Evolutionary conservation across 1,140 invertebrate species (phyloP), one percentile per base, ranked within the genome.

Genomic region (Babylonia areolata): DNA sequence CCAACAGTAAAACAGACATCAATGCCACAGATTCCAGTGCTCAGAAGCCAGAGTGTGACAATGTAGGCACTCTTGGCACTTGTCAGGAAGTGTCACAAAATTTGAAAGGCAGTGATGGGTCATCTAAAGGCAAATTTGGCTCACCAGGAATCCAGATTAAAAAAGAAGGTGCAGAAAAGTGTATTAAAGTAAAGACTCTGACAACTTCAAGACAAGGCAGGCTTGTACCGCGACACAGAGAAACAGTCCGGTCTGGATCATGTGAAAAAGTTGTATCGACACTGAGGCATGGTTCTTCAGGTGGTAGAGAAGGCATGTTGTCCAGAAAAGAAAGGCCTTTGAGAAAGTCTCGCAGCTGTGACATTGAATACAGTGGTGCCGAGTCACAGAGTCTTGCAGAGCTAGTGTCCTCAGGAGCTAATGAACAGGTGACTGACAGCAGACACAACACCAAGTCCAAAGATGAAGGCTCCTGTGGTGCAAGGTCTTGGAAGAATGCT

Each of bases 271-370:
- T 9, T 73, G 35, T 73, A 17, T 20, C 35, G 35, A 73, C 33
- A 33, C 20, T 20, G 9, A 20, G 31, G 35, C 71, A 37, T 37
- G 17, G 23, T 69, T 23, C n/a, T 23, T 33, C 71, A 73, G 28
- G 28, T 17, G 40, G 37, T 23, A 11, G 23, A 64, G 5, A 23
- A 64, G 23, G 20, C 58, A 64, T 51, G 58, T 20, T 51, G 58
- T 20, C 37, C 23, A 20, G 20, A 28, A 23, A 28, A 42, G 37
- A 42, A 42, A 77, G 35, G 37, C 75, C 75, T 77, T 40, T 77
- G 35, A 15, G 75, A 23, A 77, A 77, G 37, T 77, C 75, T 11
- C 75, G 75, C 37, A 77, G 75, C 37, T 77, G 75, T 40, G 75
- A 77, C 75, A 17, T 77, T 77, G 75, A 40, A 40, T 35, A 31